Base-by-base conservation (phyloP, 1,140 invertebrate species). In the Agraylea sexmaculata region DNA sequence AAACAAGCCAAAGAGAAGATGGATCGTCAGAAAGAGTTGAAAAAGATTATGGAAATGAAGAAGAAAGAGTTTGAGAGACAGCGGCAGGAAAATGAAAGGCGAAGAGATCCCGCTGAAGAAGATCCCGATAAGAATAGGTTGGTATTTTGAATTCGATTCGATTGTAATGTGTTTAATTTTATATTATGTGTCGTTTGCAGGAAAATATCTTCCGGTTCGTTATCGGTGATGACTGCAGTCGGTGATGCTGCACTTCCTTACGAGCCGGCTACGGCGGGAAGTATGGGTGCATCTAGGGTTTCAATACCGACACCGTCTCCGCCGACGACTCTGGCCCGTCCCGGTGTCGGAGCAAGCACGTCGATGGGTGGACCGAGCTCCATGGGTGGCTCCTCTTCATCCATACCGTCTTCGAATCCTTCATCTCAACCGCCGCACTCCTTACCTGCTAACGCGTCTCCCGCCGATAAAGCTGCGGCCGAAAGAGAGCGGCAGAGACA, bases 1-100 rank as follows among this genome's bases (percentile, higher is more conserved):
- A 93, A 92, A 57, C 83, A 93, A 69, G 91, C 91, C 6, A 88
- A 89, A 62, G 89, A 95, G 63, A 93, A 95, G 58, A 79, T 82
- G 42, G 87, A 94, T 64, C 74, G 87, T 60, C 84, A 91, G 70
- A 76, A 85, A 56, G 78, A 83, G 38, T 61, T 91, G 2, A 64
- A 79, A 40, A 86, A 91, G 59, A 83, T 85, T 51, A 80, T 87
- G 55, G 83, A 88, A 53, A 62, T 83, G 53, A 70, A 83, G 21
- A 78, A 87, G 59, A 86, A 87, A 55, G 85, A 89, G 51, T 74
- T 77, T 54, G 85, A 92, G 60, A 66, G 85, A 55, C 60, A 80
- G 39, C 69, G 86, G 5, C 73, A 78, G 52, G 86, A 88, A 58
- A 83, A 72, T 42, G 87, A 88, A 53, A 74, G 77, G 60, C 20